phyloP scores from a whole-genome alignment of 64 coral and sea anemone genomes.

The Actinia tenebrosa region DNA sequence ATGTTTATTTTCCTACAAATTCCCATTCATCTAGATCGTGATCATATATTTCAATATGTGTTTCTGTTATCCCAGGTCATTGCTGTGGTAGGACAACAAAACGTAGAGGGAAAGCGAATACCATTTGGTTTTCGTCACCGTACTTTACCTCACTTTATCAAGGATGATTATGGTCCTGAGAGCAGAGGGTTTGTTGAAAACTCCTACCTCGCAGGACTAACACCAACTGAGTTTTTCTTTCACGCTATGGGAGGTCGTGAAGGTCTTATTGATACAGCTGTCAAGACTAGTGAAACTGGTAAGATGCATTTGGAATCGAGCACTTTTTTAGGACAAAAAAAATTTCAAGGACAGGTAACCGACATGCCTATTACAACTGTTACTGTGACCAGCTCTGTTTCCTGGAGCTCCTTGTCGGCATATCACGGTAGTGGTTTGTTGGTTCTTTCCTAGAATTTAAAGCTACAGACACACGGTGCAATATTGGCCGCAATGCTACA shows the following conservation, averaged over 20 bases:
- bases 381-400: no score
- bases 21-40: neutral
- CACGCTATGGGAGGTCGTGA: conserved; percentile 99
- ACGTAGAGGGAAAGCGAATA: conserved; percentile 98
- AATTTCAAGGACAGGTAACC: neutral
- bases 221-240: conserved; percentile 98
- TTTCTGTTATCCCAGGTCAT: conserved; percentile 53
- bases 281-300: conserved; percentile 99
- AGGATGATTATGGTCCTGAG: conserved; percentile 99
- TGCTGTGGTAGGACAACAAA: conserved; percentile 99
- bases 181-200: conserved; percentile 99
- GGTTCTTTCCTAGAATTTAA: no score
- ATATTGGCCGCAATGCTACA: no score
- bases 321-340: no score
- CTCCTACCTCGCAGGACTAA: conserved; percentile 97
- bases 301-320: neutral
- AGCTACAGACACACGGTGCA: no score
- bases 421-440: no score
- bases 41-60: neutral
- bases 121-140: conserved; percentile 99
- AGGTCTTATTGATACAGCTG: conserved; percentile 99
- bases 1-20: no score
- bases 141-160: conserved; percentile 96
- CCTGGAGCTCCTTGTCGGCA: no score
- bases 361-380: neutral